Conservation (phyloP, 2,113 vertebrate species). For the Kryptolebias marmoratus region DNA sequence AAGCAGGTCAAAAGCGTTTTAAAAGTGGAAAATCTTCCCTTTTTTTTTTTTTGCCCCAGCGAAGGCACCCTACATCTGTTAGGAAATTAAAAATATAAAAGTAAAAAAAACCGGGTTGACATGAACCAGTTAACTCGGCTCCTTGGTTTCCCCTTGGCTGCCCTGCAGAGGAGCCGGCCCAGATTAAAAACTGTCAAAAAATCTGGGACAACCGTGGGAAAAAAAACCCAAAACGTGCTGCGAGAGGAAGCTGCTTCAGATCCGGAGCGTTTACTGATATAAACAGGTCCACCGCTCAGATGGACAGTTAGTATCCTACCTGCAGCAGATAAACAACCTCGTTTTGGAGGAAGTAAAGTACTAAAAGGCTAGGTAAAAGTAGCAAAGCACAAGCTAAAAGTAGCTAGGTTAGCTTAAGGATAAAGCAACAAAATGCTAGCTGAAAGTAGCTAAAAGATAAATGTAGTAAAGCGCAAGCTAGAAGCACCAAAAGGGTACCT, state of each 20-base stretch:
- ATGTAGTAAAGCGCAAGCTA: no score
- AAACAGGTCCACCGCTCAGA: neutral
- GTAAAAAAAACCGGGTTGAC: conserved; percentile 66
- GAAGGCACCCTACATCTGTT: conserved; percentile 51
- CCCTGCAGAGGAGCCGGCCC: conserved; percentile 72
- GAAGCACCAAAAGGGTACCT: no score
- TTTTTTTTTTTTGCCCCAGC: conserved; percentile 20
- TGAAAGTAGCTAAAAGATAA: no score
- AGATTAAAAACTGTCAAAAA: conserved; percentile 62
- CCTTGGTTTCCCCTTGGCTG: conserved; percentile 70
- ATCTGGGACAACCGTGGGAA: conserved; percentile 70
- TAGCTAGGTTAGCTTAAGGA: no score
- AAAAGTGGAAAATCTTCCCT: conserved; percentile 15
- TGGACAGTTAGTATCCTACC: neutral
- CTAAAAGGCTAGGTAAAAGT: no score
- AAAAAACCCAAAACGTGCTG: conserved; percentile 9
- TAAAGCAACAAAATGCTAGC: no score
- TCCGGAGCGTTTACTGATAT: neutral
- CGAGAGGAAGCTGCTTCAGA: conserved; percentile 5
- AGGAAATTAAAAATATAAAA: neutral
- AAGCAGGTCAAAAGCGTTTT: conserved; percentile 55
- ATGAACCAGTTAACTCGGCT: conserved; percentile 75
- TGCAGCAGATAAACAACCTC: no score
- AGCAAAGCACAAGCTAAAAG: no score
- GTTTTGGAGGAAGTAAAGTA: no score